Percentiles rank a stretch among this genome's conserved stretches.
Evolutionary conservation across 2,888 invertebrate species (phyloP).

Genomic region (Pollenia labialis): DNA sequence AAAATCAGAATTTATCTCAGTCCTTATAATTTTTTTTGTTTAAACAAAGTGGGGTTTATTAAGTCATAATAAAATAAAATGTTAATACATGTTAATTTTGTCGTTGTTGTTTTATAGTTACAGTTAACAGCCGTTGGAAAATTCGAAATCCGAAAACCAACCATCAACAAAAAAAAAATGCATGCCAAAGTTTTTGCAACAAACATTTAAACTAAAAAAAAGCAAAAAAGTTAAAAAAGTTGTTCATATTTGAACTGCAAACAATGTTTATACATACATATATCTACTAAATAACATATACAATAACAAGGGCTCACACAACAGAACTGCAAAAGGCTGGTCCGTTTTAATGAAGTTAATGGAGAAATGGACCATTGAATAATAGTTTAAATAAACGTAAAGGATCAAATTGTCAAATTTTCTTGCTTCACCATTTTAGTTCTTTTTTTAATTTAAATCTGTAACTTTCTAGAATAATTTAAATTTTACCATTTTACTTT

Average conservation of each 20-base stretch:
- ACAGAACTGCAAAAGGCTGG: too few relatives aligned
- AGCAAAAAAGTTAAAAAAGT: conserved; percentile 33
- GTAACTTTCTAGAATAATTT: too few relatives aligned
- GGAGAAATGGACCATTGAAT: too few relatives aligned
- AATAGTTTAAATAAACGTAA: too few relatives aligned
- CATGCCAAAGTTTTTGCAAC: conserved; percentile 33
- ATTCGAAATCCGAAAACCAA: conserved; percentile 23
- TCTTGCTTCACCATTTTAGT: too few relatives aligned
- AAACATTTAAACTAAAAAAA: background rate
- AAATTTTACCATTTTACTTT: too few relatives aligned
- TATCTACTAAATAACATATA: too few relatives aligned
- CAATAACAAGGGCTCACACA: too few relatives aligned
- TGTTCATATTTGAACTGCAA: conserved; percentile 29
- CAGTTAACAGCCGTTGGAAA: conserved; percentile 22
- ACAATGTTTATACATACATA: too few relatives aligned
- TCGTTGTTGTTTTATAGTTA: background rate
- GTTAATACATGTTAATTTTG: conserved; percentile 11
- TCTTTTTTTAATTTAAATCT: too few relatives aligned
- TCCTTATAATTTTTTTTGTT: background rate
- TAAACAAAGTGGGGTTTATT: background rate
- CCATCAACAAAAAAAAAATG: conserved; percentile 1
- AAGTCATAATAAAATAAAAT: conserved; percentile 16
- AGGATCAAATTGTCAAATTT: too few relatives aligned
- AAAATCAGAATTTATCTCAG: background rate
- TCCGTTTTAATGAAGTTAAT: too few relatives aligned